Evolutionary conservation across 1,140 invertebrate genomes (phyloP), one percentile per base, ranked within the genome.

Genomic region (Anastrepha obliqua): DNA sequence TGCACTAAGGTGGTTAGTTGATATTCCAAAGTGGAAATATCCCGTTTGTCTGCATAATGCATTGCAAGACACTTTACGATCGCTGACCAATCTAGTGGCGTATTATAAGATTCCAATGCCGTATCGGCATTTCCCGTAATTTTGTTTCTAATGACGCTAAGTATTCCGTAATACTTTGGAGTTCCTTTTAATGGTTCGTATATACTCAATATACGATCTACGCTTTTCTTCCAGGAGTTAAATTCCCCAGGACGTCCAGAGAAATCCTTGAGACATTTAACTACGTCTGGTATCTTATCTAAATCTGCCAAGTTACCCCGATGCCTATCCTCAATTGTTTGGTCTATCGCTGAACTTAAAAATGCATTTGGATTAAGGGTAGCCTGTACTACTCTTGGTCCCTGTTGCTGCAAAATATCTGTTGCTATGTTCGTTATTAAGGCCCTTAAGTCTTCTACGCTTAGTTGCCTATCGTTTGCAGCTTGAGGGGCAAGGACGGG

Each of bases 21-120:
- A 81, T 89, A 89, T 51, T 87, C 87, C n/a, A 87, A 62, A 42
- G 88, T 74, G 15, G 39, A 39, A 44, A 89, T 2, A 58, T 89
- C 88, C 8, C 88, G 62, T 70, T 87, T 89, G 67, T 89, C 88
- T 6, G 87, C 85, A 62, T 87, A 89, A 65, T 89, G 87, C 59
- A 87, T 17, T 11, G 20, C 81, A 29, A 87, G 85, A 85, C 88
- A 89, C 51, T 87, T 86, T 17, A n/a, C 15, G n/a, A 89, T 89
- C 1, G 7, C 39, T 8, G 7, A 2, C 86, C 88, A 88, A 47
- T 88, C 62, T 7, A 88, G 39, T 39, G 86, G 88, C 5, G 70
- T 88, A 47, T 88, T 88, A 51, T 87, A 88, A 2, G 88, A 87
- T 87, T 87, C 74, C 5, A 87, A 67, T 13, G 81, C 86, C 4